Conservation (phyloP, 1,140 invertebrate species). For the Lethrus apterus region DNA sequence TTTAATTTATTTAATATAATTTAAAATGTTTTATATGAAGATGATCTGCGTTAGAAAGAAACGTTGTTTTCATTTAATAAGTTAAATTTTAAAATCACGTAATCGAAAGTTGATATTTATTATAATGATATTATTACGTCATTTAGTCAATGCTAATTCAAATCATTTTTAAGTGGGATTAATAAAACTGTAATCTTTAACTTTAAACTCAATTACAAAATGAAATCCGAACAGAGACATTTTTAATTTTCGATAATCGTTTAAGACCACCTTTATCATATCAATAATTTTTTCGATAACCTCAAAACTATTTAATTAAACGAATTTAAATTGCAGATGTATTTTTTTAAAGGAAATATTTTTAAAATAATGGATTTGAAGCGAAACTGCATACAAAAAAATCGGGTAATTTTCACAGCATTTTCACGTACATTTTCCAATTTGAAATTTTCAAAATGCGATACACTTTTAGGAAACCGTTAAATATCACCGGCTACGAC, state of each 20-base stretch:
- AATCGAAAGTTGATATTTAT: too few species aligned
- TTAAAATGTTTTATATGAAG: not conserved
- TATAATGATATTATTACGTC: not conserved
- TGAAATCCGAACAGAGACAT: too few species aligned
- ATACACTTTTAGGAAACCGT: conserved; percentile 5
- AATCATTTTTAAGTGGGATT: too few species aligned
- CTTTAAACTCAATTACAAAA: too few species aligned
- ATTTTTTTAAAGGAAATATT: not conserved
- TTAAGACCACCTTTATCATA: too few species aligned
- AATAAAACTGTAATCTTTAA: too few species aligned
- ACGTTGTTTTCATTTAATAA: not conserved
- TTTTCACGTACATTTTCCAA: not conserved
- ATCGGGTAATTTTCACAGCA: not conserved
- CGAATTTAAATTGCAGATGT: not conserved
- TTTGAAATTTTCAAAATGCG: not conserved
- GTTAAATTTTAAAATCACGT: too few species aligned
- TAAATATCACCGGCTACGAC: conserved; percentile 1
- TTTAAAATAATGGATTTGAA: not conserved
- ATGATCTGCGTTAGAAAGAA: not conserved
- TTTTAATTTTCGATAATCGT: too few species aligned
- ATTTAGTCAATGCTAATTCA: not conserved
- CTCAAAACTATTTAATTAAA: not conserved
- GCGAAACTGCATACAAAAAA: not conserved
- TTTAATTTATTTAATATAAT: not conserved
- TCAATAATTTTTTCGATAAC: not conserved